A percentile compares a stretch with the other conserved stretches of the same genome.
phyloP scores from a whole-genome alignment of 2,113 vertebrate genomes.

The Mustela lutreola region DNA sequence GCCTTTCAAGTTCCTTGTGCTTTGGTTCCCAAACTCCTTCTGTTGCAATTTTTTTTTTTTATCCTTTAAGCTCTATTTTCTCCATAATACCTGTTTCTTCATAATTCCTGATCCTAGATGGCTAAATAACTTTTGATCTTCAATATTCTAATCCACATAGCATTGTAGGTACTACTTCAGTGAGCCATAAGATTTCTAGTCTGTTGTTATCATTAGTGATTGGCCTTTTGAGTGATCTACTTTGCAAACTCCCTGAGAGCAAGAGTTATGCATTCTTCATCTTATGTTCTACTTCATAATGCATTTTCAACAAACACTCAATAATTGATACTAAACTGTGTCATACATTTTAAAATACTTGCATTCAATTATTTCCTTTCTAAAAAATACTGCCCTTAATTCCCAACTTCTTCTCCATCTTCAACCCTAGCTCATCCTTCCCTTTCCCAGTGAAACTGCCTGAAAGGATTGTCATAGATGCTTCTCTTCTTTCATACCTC shows the following conservation, averaged over 20 bases:
- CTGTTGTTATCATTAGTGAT: neutral
- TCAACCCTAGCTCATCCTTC: neutral
- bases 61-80: neutral
- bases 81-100: neutral
- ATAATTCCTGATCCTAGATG: neutral
- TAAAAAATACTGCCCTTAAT: slow-evolving; percentile 8
- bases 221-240: neutral
- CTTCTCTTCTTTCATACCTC: neutral
- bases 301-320: slow-evolving; percentile 24
- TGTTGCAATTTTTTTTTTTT: slow-evolving; percentile 2
- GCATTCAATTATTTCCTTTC: neutral
- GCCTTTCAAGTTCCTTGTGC: neutral
- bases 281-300: neutral
- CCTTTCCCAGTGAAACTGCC: neutral
- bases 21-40: neutral
- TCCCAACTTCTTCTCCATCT: neutral
- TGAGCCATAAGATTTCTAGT: neutral
- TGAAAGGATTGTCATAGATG: neutral
- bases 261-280: neutral
- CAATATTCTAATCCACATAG: neutral
- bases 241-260: neutral
- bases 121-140: slow-evolving; percentile 26
- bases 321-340: neutral
- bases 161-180: neutral
- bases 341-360: neutral